phyloP scores from a whole-genome alignment of 2,888 invertebrate genomes.

The Diadegma fenestrale region DNA sequence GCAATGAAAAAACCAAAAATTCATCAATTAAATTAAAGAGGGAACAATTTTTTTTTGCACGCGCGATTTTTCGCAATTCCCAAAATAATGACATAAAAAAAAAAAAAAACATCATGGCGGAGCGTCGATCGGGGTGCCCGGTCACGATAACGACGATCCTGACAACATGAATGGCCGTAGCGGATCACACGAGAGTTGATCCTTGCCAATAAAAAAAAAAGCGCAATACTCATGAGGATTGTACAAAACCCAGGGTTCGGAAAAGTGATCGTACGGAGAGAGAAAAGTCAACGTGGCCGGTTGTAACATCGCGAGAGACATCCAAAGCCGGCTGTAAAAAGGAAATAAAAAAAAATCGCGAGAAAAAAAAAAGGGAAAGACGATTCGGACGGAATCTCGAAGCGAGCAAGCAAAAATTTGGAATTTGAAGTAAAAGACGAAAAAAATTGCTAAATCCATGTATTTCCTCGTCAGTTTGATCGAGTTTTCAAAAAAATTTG shows the following conservation, averaged over 20 bases:
- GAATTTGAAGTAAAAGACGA: not conserved
- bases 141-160: conserved; percentile 61
- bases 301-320: conserved; percentile 46
- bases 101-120: not conserved
- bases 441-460: not conserved
- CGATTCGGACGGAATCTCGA: not conserved
- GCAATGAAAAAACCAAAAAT: not conserved
- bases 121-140: conserved; percentile 34
- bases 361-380: conserved; percentile 10
- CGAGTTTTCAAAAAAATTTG: not conserved
- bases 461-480: not conserved
- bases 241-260: conserved; percentile 20
- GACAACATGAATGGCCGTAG: conserved; percentile 73
- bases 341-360: no score
- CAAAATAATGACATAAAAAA: not conserved
- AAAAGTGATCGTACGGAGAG: conserved; percentile 36
- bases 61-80: not conserved
- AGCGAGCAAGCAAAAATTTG: not conserved
- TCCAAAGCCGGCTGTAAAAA: conserved; percentile 30
- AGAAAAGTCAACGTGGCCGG: conserved; percentile 58
- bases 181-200: conserved; percentile 34
- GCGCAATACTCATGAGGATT: not conserved
- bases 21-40: not conserved
- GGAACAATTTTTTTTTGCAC: not conserved
- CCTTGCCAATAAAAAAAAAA: conserved; percentile 4